Base-by-base conservation (phyloP, 2,113 vertebrate species). In the Channa argus region DNA sequence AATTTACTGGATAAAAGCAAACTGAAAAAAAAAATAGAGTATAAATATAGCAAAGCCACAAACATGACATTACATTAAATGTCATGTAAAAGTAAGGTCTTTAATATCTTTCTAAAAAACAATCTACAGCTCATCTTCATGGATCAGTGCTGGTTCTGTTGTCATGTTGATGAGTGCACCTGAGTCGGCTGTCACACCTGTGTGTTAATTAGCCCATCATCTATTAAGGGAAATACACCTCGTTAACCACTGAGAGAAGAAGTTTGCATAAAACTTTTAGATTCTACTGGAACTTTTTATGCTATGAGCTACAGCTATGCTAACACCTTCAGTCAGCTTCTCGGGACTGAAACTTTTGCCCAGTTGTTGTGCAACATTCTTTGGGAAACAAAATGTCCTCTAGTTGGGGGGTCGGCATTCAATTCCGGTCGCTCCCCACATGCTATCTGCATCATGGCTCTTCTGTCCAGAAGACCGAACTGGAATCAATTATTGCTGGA, bases 101-200 rank as follows among this genome's bases (percentile, higher is more conserved):
- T 39, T 41, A 11, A 24, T 24, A 24, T 41, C 4, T 43, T 24
- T 11, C 36, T 12, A 9, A 47, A 37, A 15, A 15, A 6, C 7
- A 49, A 54, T 11, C 6, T n/a, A 0, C 47, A 24, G 43, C 36
- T 41, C 0, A 46, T 64, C n/a, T 63, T 47, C 67, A 36, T 3
- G 54, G 73, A 74, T 69, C 71, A 39, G n/a, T 2, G 4, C 37
- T 6, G 62, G 72, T 45, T 59, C 41, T 6, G 75, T 62, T 62
- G 79, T 65, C 82, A 60, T 10, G 62, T 43, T 65, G 69, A 72
- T 3, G 60, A 52, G 72, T 49, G 45, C 79, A 60, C 66, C 71
- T 69, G 65, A 71, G 79, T 14, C 47, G 38, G 62, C 83, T 86
- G 85, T 90, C 89, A 82, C 77, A 84, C 80, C 82, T 75, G 77